Evolutionary conservation across 2,797 vertebrate genomes (phyloP), one percentile per base, ranked within the genome.

Genomic region (Petrocephalus sullivani): DNA sequence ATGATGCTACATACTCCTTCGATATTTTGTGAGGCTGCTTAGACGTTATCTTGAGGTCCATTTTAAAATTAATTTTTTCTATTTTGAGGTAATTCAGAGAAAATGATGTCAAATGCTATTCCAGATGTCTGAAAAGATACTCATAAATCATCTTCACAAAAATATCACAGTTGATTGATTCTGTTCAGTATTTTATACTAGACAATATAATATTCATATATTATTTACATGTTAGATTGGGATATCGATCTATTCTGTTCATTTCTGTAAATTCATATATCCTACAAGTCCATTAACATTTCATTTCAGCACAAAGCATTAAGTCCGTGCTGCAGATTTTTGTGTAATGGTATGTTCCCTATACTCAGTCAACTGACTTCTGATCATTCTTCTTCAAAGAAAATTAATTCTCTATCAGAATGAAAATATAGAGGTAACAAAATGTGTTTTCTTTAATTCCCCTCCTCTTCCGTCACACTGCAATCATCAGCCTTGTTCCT

Each of bases 11-110:
- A 9, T 78, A 57, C 19, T 88, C 90, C 90, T 94, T 95, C 37
- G 91, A 75, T 3, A 90, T 93, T 93, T 94, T 96, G 81, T 95
- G 94, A 91, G 95, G 92, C 95, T 94, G 96, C 54, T 92, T 93
- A 87, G 88, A 89, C 1, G 57, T 83, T 71, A 86, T 89, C 84
- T 84, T 89, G 10, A 84, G 46, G 14, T 87, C 85, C 3, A 23
- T 33, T 75, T 78, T 41, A 33, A 67, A 56, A 28, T 46, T 21
- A 16, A 10, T 85, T 12, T 14, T 88, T 49, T 92, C 87, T 6
- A 67, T 81, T 54, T 75, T 51, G 0, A 51, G 2, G 2, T 90
- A 60, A 90, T 91, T 92, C 85, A 64, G 41, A 58, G 82, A 51
- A 0, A 54, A 19, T 37, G 14, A 9, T 14, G 56, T 23, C 3